phyloP scores from a whole-genome alignment of 2,888 invertebrate species.

The Alloplasta piceator region DNA sequence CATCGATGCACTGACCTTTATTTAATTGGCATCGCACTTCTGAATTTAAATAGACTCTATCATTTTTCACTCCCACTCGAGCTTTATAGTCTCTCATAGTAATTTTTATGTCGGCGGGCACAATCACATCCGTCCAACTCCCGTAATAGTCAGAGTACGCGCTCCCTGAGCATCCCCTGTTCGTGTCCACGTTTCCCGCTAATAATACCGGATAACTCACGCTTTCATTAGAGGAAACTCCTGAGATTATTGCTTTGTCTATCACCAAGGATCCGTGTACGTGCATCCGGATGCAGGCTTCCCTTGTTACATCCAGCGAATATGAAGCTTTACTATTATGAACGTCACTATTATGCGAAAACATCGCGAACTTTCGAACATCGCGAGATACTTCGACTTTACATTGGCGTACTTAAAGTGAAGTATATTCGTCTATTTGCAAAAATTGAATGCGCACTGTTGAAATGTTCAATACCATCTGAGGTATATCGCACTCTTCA shows the following conservation, averaged over 20 bases:
- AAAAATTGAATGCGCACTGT: conserved; percentile 8
- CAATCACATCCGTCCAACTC: conserved; percentile 20
- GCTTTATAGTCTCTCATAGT: conserved; percentile 6
- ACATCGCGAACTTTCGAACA: conserved; percentile 29
- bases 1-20: conserved; percentile 12
- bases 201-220: not conserved
- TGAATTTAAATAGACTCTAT: conserved; percentile 22
- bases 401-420: conserved; percentile 25
- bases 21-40: conserved; percentile 2
- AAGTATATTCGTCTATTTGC: conserved; percentile 25
- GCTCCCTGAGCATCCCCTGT: not conserved
- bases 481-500: conserved; percentile 20
- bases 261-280: not conserved
- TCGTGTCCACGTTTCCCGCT: too few relatives aligned
- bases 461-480: not conserved
- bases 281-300: conserved; percentile 12
- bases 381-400: conserved; percentile 27
- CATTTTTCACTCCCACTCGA: conserved; percentile 8
- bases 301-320: conserved; percentile 3
- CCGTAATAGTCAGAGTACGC: conserved; percentile 23
- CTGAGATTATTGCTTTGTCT: conserved; percentile 5
- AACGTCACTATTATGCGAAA: conserved; percentile 26
- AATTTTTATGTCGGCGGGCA: conserved; percentile 18
- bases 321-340: not conserved
- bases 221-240: conserved; percentile 1